Evolutionary conservation across 2,797 vertebrate genomes (phyloP).

Genomic region (Xiphorhynchus erythropygius): DNA sequence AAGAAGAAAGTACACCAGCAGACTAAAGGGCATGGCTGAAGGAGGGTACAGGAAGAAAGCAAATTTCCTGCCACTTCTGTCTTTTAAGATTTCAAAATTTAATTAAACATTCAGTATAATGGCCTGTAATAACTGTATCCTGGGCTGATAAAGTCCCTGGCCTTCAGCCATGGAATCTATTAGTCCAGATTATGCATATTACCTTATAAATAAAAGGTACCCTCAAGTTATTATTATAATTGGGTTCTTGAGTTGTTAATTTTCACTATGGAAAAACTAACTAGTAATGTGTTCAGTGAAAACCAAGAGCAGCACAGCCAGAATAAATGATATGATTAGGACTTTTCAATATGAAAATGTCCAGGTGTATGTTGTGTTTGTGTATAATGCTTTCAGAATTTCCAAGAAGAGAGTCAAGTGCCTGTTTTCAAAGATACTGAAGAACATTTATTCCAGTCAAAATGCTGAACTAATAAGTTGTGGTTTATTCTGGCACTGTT

Average conservation of each 20-base stretch:
- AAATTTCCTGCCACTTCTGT: background rate
- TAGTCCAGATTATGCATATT: conserved; percentile 28
- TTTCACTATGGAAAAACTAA: background rate
- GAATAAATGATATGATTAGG: background rate
- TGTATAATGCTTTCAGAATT: background rate
- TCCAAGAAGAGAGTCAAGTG: background rate
- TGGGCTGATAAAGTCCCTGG: conserved; percentile 22
- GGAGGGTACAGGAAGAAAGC: background rate
- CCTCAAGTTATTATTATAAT: conserved; percentile 1
- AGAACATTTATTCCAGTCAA: background rate
- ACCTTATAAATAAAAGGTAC: conserved; percentile 6
- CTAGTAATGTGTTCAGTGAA: background rate
- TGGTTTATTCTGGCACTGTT: background rate
- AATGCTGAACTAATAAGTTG: background rate
- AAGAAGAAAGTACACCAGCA: background rate
- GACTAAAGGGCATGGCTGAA: background rate
- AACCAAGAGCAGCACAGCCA: background rate
- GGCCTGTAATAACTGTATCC: background rate
- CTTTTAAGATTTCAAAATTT: conserved; percentile 36
- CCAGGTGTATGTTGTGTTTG: background rate
- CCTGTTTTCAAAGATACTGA: background rate
- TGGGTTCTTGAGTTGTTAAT: background rate
- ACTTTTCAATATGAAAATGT: background rate
- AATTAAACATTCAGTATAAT: conserved; percentile 35
- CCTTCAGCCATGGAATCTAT: background rate